A percentile compares a stretch with the other conserved stretches of the same genome.
Conservation (phyloP, 2,888 invertebrate species). For the Eupithecia tripunctaria region DNA sequence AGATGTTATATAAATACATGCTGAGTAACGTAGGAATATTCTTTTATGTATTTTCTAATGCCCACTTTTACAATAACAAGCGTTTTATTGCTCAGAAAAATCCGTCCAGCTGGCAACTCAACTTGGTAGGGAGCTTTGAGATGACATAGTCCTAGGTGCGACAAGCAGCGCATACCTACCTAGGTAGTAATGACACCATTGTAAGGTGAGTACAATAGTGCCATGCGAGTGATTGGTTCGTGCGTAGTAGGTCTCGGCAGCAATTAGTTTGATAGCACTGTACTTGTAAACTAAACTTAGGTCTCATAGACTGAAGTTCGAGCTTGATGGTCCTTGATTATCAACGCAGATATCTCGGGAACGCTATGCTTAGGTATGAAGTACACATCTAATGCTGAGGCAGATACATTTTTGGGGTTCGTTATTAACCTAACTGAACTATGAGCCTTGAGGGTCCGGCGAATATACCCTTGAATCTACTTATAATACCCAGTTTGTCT, state of each 20-base stretch:
- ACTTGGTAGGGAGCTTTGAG: background rate
- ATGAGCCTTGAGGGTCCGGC: too few species aligned
- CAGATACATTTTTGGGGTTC: background rate
- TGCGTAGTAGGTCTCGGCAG: background rate
- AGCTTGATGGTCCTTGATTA: background rate
- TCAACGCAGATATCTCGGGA: background rate
- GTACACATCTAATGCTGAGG: background rate
- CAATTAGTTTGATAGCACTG: background rate
- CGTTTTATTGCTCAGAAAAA: background rate
- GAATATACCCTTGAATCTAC: too few species aligned
- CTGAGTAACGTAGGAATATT: too few species aligned
- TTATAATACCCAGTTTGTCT: too few species aligned
- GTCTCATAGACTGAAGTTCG: background rate
- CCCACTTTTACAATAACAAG: too few species aligned
- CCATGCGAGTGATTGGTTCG: slow-evolving; percentile 32
- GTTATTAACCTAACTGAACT: background rate
- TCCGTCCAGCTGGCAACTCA: slow-evolving; percentile 23
- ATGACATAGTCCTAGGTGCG: slow-evolving; percentile 2
- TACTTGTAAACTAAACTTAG: background rate
- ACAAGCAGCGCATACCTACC: slow-evolving; percentile 44
- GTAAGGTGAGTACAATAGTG: slow-evolving; percentile 39
- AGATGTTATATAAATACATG: background rate
- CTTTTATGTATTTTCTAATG: too few species aligned
- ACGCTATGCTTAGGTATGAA: background rate
- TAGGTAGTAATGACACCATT: slow-evolving; percentile 56